Evolutionary conservation across 2,113 vertebrate genomes (phyloP).

Genomic region (Lanius collurio): DNA sequence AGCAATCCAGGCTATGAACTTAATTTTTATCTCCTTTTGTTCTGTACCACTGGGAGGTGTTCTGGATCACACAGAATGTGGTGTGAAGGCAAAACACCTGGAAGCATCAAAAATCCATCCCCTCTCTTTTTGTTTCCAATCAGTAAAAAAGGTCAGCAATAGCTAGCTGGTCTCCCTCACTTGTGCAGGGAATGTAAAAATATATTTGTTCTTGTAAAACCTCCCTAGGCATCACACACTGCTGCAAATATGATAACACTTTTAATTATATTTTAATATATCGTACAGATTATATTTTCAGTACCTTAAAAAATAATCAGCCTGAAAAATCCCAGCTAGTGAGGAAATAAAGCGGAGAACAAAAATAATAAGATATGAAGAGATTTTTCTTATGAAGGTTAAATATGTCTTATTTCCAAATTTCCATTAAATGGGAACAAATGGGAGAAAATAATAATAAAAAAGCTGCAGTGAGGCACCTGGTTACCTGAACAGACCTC

Average conservation of each 20-base stretch:
- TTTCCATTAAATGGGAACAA: not conserved
- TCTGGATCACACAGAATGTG: not conserved
- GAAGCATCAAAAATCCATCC: not conserved
- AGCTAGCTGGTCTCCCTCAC: not conserved
- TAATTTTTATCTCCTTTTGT: not conserved
- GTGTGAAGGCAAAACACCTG: not conserved
- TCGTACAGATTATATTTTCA: slow-evolving; percentile 4
- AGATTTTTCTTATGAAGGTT: not conserved
- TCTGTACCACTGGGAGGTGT: not conserved
- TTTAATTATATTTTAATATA: slow-evolving; percentile 42
- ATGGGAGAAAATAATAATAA: not conserved
- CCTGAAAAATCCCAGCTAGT: slow-evolving; percentile 1
- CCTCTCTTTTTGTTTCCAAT: not conserved
- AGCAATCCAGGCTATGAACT: not conserved
- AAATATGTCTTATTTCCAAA: not conserved
- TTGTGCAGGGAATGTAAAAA: not conserved
- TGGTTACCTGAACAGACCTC: not conserved
- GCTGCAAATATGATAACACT: slow-evolving; percentile 11
- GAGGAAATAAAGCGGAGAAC: slow-evolving; percentile 1
- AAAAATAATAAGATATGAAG: slow-evolving; percentile 28
- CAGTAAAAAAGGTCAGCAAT: not conserved
- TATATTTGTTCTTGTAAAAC: not conserved
- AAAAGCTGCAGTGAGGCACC: not conserved
- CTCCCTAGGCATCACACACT: not conserved
- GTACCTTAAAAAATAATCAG: slow-evolving; percentile 18